A percentile compares a stretch with the other conserved stretches of the same genome.
These are phyloP conservation scores for Sternotherus odoratus DNA, from an alignment of 2,797 vertebrate species.

Conservation along the genomic window DNA sequence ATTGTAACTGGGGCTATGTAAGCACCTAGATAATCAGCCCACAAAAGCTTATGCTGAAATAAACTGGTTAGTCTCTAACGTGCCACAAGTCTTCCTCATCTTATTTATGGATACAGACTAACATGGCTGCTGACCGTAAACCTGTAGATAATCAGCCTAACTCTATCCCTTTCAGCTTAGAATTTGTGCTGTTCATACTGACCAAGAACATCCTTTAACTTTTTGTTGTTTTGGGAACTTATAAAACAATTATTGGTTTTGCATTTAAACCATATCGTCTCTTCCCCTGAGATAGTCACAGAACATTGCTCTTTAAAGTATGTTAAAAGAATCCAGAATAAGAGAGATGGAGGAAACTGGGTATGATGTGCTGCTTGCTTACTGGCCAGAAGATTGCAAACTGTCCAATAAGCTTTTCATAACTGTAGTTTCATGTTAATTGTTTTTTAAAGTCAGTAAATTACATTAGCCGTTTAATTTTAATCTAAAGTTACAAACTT, in stretches of 20 bases:
- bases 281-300: background rate
- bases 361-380: background rate
- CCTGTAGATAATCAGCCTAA: slow-evolving; percentile 30
- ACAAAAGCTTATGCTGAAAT: too few species aligned
- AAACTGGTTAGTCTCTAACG: too few species aligned
- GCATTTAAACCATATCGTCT: background rate
- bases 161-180: slow-evolving; percentile 6
- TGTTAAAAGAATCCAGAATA: background rate
- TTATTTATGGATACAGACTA: too few species aligned
- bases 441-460: slow-evolving; percentile 8
- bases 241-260: slow-evolving; percentile 32
- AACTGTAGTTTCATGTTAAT: background rate
- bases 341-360: background rate
- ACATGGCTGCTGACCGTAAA: too few species aligned
- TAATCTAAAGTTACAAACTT: background rate
- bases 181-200: slow-evolving; percentile 18
- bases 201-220: background rate
- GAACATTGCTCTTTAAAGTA: background rate
- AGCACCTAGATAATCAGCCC: slow-evolving; percentile 23
- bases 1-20: background rate
- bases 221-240: slow-evolving; percentile 61
- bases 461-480: background rate
- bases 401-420: background rate
- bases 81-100: too few species aligned
- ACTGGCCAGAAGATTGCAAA: background rate